Evolutionary conservation across 2,888 invertebrate genomes (phyloP).

Genomic region (Nymphalis urticae): DNA sequence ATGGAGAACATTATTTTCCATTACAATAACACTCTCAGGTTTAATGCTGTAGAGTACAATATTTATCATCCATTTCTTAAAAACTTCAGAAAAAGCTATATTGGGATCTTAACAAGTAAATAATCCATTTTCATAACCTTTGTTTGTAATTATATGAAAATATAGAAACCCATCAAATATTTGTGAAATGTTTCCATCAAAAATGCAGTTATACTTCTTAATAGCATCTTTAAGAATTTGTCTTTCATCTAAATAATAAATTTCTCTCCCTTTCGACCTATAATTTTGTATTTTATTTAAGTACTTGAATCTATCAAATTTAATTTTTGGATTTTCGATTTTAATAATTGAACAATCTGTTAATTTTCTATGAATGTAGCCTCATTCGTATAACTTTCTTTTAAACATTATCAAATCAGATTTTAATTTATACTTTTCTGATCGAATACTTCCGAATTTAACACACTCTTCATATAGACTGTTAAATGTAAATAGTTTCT

Average conservation of each 20-base stretch:
- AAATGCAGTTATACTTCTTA: conserved; percentile 37
- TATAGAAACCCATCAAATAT: conserved; percentile 40
- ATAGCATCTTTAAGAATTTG: conserved; percentile 42
- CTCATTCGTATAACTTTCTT: conserved; percentile 40
- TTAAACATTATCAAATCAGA: conserved; percentile 13
- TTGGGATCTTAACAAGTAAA: conserved; percentile 46
- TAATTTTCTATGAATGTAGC: conserved; percentile 46
- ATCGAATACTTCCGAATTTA: conserved; percentile 9
- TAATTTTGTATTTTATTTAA: conserved; percentile 49
- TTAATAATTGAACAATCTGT: conserved; percentile 37
- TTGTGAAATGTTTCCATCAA: conserved; percentile 6
- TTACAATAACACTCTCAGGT: conserved; percentile 50
- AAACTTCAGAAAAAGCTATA: conserved; percentile 47
- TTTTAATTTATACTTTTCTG: conserved; percentile 1
- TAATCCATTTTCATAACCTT: conserved; percentile 48
- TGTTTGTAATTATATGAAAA: conserved; percentile 49
- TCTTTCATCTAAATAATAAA: conserved; percentile 58
- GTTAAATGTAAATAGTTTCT: conserved; percentile 30
- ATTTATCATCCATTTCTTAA: conserved; percentile 57
- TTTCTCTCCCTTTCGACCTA: conserved; percentile 37
- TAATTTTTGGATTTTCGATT: conserved; percentile 53
- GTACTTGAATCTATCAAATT: conserved; percentile 54
- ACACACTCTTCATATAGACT: conserved; percentile 35
- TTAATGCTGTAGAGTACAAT: conserved; percentile 47
- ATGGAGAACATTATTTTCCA: conserved; percentile 51